Evolutionary conservation across 2,113 vertebrate species (phyloP), one percentile per base, ranked within the genome.

Genomic region (Motacilla alba): DNA sequence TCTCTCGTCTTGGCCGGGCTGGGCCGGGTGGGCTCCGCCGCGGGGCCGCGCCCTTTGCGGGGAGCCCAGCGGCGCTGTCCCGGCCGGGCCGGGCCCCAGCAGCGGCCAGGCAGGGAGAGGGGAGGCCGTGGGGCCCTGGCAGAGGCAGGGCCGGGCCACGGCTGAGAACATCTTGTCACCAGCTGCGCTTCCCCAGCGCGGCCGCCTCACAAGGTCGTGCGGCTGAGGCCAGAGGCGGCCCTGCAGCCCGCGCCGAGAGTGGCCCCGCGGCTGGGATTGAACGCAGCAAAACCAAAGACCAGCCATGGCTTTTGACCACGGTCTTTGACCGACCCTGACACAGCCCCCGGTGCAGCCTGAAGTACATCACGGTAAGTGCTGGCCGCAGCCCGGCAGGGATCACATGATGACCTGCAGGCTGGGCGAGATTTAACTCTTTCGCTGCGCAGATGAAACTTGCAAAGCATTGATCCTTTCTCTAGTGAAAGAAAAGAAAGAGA

Each of bases 1-100:
- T 10, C 22, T 9, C 21, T 3, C 8, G 9, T 58, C 13, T 58
- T 3, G 3, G 33, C 13, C 4, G 3, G 21, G 21, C 22, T 0
- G 13, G 33, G 33, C 21, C 13, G 13, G 55, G 13, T 16, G 33
- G 33, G 33, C 33, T 35, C 9, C 7, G 56, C 56, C 56, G 7
- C 6, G 15, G 9, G 21, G 56, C 56, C 9, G 21, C 6, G 33
- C 55, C 33, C 33, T 58, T 23, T 23, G 33, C 3, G 3, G 14
- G 21, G 33, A 33, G 31, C 55, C 31, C 30, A 31, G 28, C 10
- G 4, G 47, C 22, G 2, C 24, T 8, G 13, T 50, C 13, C 23
- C 49, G 5, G 49, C 26, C 26, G 3, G 52, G 28, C 16, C 10
- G 6, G 18, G 18, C 53, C 28, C 19, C 53, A 55, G 53, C 10